Conservation (phyloP, 1,140 invertebrate genomes). For the Centruroides sculpturatus region DNA sequence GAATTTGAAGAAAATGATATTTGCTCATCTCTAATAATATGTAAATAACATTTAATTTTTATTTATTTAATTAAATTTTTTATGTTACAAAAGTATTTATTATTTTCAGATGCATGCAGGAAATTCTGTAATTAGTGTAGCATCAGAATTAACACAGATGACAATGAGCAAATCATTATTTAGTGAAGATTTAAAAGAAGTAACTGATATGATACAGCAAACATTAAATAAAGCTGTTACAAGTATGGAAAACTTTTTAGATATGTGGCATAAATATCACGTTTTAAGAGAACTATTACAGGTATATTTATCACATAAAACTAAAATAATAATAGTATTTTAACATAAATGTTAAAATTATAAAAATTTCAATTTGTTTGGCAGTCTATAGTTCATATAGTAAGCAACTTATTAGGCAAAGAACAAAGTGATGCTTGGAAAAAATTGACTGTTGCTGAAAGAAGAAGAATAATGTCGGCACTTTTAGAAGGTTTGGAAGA, state of each 20-base stretch:
- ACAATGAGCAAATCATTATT: conserved; percentile 8
- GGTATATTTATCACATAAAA: not conserved
- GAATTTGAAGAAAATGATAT: too few relatives aligned
- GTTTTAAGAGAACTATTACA: conserved; percentile 10
- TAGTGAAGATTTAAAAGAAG: conserved; percentile 9
- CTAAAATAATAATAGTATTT: not conserved
- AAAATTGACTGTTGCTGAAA: conserved; percentile 44
- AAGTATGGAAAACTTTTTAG: conserved; percentile 15
- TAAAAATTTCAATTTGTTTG: conserved; percentile 7
- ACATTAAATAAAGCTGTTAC: conserved; percentile 9
- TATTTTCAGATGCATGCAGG: conserved; percentile 5
- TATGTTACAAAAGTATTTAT: not conserved
- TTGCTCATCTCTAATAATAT: too few relatives aligned
- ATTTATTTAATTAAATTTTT: too few relatives aligned
- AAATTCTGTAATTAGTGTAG: conserved; percentile 6
- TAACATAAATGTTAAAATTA: not conserved
- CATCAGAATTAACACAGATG: conserved; percentile 6
- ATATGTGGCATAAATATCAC: conserved; percentile 8
- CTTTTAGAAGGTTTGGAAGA: conserved; percentile 74
- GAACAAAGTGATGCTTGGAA: conserved; percentile 73
- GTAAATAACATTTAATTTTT: too few relatives aligned
- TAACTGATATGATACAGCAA: conserved; percentile 7
- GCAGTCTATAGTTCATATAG: conserved; percentile 70
- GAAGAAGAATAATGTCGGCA: conserved; percentile 68
- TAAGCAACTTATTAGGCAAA: conserved; percentile 72